Percentiles rank a stretch among this genome's conserved stretches.
phyloP scores from a whole-genome alignment of 2,113 vertebrate genomes.

The Hippopotamus amphibius region DNA sequence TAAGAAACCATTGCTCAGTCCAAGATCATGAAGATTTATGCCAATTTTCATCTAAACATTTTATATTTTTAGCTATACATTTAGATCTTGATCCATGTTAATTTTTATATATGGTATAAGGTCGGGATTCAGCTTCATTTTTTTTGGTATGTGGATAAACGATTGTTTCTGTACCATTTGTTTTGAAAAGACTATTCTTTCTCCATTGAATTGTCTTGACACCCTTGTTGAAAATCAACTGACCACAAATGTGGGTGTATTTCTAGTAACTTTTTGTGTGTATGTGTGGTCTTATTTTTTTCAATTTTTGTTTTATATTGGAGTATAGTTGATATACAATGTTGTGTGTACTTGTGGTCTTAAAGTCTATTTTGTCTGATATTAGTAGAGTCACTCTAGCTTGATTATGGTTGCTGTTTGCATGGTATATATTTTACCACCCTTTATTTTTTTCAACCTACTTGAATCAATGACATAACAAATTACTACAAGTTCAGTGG shows the following conservation, averaged over 20 bases:
- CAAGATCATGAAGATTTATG: neutral
- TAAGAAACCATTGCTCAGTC: neutral
- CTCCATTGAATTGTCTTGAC: neutral
- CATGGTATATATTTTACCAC: neutral
- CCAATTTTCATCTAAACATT: neutral
- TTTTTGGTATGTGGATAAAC: neutral
- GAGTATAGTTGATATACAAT: neutral
- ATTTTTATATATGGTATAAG: neutral
- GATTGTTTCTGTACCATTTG: neutral
- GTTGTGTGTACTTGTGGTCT: neutral
- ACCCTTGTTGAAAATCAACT: neutral
- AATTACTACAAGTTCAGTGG: neutral
- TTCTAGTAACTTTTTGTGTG: neutral
- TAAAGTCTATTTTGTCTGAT: neutral
- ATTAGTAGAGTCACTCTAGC: neutral
- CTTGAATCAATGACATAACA: neutral
- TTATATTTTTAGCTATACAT: neutral
- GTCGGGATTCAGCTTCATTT: neutral
- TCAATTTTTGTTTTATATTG: neutral
- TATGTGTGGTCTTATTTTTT: neutral
- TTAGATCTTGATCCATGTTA: neutral
- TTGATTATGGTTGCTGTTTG: neutral
- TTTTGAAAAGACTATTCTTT: neutral
- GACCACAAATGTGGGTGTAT: neutral
- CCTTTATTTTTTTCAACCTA: neutral